Evolutionary conservation across 2,113 vertebrate species (phyloP), one percentile per base, ranked within the genome.

Genomic region (Egretta garzetta): DNA sequence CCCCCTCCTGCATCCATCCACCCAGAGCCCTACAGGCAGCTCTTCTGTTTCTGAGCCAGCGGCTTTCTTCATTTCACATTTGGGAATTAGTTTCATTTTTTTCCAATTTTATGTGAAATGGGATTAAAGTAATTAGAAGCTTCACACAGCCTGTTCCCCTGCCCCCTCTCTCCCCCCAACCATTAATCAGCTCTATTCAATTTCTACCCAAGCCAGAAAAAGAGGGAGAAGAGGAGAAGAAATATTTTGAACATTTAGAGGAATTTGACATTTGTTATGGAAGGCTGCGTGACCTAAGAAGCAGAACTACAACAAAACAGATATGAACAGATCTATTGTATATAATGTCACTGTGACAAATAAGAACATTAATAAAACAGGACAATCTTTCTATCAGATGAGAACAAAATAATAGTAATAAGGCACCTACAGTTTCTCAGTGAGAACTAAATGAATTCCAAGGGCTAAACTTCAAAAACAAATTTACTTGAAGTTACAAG

Each of bases 41-140:
- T 85, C 17, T 63, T 47, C 52, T 79, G 47, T 10, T 53, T 67
- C 70, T 30, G 19, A 91, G 77, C 47, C 70, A 84, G 52, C 3
- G 1, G 43, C 19, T 64, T 64, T 71, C 74, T 93, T 89, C 56
- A 35, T 91, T 85, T 85, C 56, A 24, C 64, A 76, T 85, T 63
- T 72, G 76, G 70, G 77, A 94, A 94, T 72, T 52, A 28, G 20
- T 60, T 43, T 75, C 8, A 33, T 66, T 70, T 87, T 63, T 70
- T 88, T 9, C 45, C 56, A 80, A 45, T 88, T 85, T 68, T 91
- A 88, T 76, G 76, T 87, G 66, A 43, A 90, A 93, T 80, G 21
- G 37, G 49, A 94, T 85, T 68, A 90, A 94, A 94, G 49, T 26
- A 79, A 92, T 92, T 68, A 88, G 66, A 86, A 72, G 53, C 56